phyloP scores from a whole-genome alignment of 1,140 invertebrate species.

The Drosophila carrolli region DNA sequence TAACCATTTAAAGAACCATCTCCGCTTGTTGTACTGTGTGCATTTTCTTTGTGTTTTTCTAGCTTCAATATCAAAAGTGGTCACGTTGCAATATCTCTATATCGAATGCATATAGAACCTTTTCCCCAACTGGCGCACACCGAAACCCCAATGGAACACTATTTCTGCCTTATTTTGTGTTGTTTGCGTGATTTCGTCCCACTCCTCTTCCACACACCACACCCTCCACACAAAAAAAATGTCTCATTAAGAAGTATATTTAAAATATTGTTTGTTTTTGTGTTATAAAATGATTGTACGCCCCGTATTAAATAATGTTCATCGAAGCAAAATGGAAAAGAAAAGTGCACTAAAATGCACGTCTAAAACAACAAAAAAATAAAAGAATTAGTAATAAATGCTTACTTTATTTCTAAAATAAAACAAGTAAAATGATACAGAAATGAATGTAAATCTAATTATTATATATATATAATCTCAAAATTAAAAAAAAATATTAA shows the following conservation, averaged over 20 bases:
- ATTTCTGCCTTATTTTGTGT: conserved; percentile 48
- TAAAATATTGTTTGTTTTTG: conserved; percentile 81
- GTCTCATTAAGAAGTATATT: conserved; percentile 65
- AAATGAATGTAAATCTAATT: conserved; percentile 82
- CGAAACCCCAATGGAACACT: conserved; percentile 18
- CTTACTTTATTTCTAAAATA: conserved; percentile 83
- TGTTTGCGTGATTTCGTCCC: conserved; percentile 37
- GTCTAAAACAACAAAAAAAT: conserved; percentile 57
- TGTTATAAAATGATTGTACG: conserved; percentile 71
- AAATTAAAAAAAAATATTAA: conserved; percentile 69
- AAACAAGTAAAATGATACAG: conserved; percentile 80
- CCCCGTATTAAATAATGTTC: conserved; percentile 72
- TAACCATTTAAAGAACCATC: conserved; percentile 45
- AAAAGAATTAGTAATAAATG: conserved; percentile 78
- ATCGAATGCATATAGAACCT: conserved; percentile 32
- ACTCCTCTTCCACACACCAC: conserved; percentile 9
- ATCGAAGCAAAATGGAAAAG: conserved; percentile 63
- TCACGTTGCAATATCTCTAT: conserved; percentile 67
- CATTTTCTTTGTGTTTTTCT: conserved; percentile 55
- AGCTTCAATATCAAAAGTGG: conserved; percentile 65
- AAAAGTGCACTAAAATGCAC: conserved; percentile 69
- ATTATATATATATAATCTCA: conserved; percentile 82
- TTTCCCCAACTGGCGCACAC: conserved; percentile 38
- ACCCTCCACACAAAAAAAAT: conserved; percentile 18
- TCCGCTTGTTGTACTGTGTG: conserved; percentile 71